Base-by-base conservation (phyloP, 2,113 vertebrate genomes). In the Phycodurus eques region DNA sequence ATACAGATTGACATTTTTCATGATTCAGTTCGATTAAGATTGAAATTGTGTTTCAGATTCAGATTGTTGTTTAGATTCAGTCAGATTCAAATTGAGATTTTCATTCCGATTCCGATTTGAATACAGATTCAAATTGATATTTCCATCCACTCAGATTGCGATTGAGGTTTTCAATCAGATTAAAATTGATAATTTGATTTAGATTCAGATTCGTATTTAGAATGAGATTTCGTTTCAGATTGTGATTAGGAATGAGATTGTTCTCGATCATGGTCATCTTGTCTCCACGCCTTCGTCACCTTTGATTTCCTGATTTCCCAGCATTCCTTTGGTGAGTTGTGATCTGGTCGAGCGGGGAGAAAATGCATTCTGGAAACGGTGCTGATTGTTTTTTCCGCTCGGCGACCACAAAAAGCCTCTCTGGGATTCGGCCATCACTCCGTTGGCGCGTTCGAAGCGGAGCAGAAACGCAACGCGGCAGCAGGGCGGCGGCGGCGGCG, bases 381-480 rank as follows among this genome's bases (percentile, higher is more conserved):
- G 63, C 5, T 31, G 59, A 60, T 47, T 66, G 43, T 27, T 66
- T 27, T 66, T 66, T 66, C 43, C 44, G 64, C 20, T 39, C 27
- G 9, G 22, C 12, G 27, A 27, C 19, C 57, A 10, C 72, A 77
- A 79, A 87, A 80, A 72, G 77, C 67, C 85, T 85, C 83, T 77
- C 56, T 67, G 79, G 86, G 80, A 83, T 79, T 75, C 70, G 2
- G 60, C 14, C 59, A 27, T 11, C 9, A 4, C 27, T 33, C 12
- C 27, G 54, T 9, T 11, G 11, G 54, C 9, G 20, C n/a, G 2
- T 49, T 49, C 14, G 12, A 3, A 81, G 85, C 78, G 75, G 80
- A 0, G 4, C 17, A 19, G 15, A 51, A 51, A 51, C 19, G 15
- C 49, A 5, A 27, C 27, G 27, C 47, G 47, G 15, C 47, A 12